Base-by-base conservation (phyloP, 2,888 invertebrate genomes). In the Notocelia uddmanniana region DNA sequence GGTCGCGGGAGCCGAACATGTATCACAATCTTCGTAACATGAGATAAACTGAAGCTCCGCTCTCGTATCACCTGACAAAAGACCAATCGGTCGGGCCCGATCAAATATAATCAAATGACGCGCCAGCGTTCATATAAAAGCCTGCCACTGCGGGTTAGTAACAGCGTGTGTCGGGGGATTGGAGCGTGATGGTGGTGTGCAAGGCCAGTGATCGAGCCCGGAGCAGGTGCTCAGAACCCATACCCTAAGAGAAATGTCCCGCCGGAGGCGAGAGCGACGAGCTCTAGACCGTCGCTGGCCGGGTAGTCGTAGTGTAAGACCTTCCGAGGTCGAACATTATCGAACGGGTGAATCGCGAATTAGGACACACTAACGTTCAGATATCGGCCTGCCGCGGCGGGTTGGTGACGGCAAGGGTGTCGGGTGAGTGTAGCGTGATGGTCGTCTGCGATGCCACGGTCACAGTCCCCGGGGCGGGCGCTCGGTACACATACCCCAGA, bases 221-320 rank as follows among this genome's bases (percentile, higher is more conserved):
- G 69, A 69, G 63, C 45, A 68, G 73, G 74, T 72, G 81, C 83
- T 77, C 87, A 88, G 82, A 80, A 87, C 79, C 90, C 90, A n/a
- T n/a, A n/a, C n/a, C n/a, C n/a, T n/a, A n/a, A n/a, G n/a, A n/a
- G n/a, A n/a, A n/a, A n/a, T n/a, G n/a, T n/a, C n/a, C 83, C 88
- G 78, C 88, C 91, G 45, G 91, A 90, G 77, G 89, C 86, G 72
- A 90, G 83, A 74, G 91, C 90, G 66, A 91, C 88, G 73, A 90
- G 85, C 81, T 88, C 89, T 48, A 90, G 85, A 75, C 23, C 73
- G 23, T 60, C 71, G 10, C 57, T 75, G 67, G 74, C 78, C 74
- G 73, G 76, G 81, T 84, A 89, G 80, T 85, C 88, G 91, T 90
- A 90, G 86, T 91, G 93, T 93, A 92, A 93, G 86, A 92, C 96